A percentile compares a stretch with the other conserved stretches of the same genome.
Conservation (phyloP, 92 coral and sea anemone genomes). For the Parazoanthus atlanticus region DNA sequence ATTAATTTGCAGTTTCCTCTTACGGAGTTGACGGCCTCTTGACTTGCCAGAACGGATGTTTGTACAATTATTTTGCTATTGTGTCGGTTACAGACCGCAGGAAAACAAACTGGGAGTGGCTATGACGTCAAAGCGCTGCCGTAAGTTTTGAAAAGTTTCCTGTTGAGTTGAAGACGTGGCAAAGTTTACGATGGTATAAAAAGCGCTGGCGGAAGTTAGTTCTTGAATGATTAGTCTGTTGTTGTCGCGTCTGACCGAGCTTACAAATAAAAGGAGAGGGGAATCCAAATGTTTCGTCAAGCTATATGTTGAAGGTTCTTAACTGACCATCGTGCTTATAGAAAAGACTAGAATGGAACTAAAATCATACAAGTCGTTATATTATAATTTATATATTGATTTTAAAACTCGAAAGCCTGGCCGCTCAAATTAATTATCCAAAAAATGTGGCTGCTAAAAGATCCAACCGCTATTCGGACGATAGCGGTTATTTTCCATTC, state of each 20-base stretch:
- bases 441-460: no score
- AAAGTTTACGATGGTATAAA: not conserved
- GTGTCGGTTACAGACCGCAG: constrained; percentile 10
- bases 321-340: no score
- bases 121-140: constrained; percentile 12
- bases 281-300: no score
- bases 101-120: constrained; percentile 25
- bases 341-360: no score
- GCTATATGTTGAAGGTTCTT: no score
- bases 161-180: not conserved
- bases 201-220: not conserved
- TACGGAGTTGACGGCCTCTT: constrained; percentile 23
- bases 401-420: no score
- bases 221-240: not conserved
- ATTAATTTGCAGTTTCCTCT: constrained; percentile 3
- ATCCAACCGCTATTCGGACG: no score
- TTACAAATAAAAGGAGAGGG: no score
- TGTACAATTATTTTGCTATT: not conserved
- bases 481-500: no score
- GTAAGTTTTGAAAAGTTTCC: not conserved
- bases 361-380: no score
- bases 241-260: not conserved
- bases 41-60: not conserved
- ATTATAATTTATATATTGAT: no score
- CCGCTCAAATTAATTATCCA: no score